Evolutionary conservation across 2,888 invertebrate genomes (phyloP), one percentile per base, ranked within the genome.

Genomic region (Nomada hirtipes): DNA sequence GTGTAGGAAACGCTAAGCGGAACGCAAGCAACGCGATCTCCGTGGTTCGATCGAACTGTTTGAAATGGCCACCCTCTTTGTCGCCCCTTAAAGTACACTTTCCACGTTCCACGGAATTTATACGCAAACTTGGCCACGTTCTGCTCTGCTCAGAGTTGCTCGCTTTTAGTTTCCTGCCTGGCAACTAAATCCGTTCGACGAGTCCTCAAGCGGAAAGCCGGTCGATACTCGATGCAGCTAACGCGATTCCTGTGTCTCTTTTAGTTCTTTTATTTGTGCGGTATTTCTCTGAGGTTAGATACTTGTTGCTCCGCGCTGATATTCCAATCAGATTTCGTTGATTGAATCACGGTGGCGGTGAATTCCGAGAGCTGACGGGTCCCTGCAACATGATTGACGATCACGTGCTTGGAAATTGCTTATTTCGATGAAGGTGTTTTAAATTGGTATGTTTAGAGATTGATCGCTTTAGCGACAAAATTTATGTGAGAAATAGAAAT

Each of bases 121-220:
- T 89, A 88, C 89, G 85, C 82, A 85, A 89, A 89, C 89, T 89
- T 88, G 82, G 63, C 69, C 23, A 57, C 76, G 75, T 83, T 75
- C 76, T 55, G 63, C 77, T 57, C 29, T 69, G 73, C 65, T 76
- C 72, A 42, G 61, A 78, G 73, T 73, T 79, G 79, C 79, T 79
- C 83, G 84, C 74, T 79, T 79, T 81, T 61, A 81, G 82, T 69
- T 76, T 61, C 59, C 13, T n/a, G n/a, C 55, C 36, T 67, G 47
- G 73, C 68, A 83, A 80, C 80, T 87, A 83, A 88, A 88, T 88
- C 79, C 70, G 79, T 15, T 80, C 82, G 65, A 29, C 29, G 74
- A 64, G 60, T 83, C 73, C 18, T 53, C 71, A 44, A 50, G n/a
- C 7, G 44, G 13, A 44, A 50, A 13, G 26, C 29, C 13, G 42